Base-by-base conservation (phyloP, 2,888 invertebrate species). In the Pseudolycoriella hygida region DNA sequence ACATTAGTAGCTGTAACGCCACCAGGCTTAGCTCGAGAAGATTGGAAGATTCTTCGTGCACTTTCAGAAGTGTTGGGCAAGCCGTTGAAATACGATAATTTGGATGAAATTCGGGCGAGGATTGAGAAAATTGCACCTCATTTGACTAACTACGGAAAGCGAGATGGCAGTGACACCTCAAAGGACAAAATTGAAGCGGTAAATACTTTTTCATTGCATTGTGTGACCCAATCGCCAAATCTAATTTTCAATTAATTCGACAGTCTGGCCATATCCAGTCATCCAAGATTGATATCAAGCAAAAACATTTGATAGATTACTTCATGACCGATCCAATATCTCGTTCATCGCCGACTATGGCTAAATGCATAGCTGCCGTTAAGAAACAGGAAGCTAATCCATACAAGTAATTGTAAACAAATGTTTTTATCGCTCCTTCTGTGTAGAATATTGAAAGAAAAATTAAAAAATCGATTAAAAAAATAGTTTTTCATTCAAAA, bases 21-120 rank as follows among this genome's bases (percentile, higher is more conserved):
- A 47, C 96, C 96, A 1, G 94, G 94, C 37, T 70, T 80, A 67
- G 96, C 94, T 1, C 73, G 96, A 43, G 90, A 90, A 57, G 96
- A 97, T 68, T 98, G 98, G 98, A 97, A 97, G 71, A 90, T 98
- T 54, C 75, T 98, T 54, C 77, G 98, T 50, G 98, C 98, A 1
- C 68, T 98, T 8, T 93, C 96, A 0, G 96, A 98, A 71, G 87
- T 96, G 58, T 58, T 72, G 8, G 77, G 76, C 46, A 60, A 17
- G 67, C 68, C 76, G 15, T 70, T 94, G 37, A 86, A 90, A 0
- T 98, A 97, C 63, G 94, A 96, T 61, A 80, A 70, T 46, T 65
- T 94, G 53, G 74, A 80, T 53, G 86, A 90, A 57, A 68, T 98
- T 11, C 75, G 96, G 50, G 68, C 69, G 44, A 76, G 97, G 30